Conservation (phyloP, 2,113 vertebrate species). For the Albula glossodonta region DNA sequence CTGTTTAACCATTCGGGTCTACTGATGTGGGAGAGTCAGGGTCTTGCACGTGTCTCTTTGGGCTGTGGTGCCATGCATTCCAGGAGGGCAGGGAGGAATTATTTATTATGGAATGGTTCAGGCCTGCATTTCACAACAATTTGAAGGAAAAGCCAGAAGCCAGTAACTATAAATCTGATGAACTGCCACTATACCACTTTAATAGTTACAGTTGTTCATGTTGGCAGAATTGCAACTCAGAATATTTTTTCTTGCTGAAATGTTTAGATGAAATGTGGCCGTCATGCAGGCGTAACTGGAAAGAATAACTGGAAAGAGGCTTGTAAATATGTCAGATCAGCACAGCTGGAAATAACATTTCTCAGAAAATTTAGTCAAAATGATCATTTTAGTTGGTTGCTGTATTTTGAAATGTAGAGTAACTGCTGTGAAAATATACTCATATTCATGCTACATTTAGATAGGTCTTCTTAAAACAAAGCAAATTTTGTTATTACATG, state of each 20-base stretch:
- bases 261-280: slow-evolving; percentile 5
- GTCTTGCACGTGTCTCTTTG: slow-evolving; percentile 44
- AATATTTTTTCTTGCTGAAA: slow-evolving; percentile 24
- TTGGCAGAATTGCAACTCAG: slow-evolving; percentile 31
- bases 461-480: neutral
- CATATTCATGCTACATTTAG: neutral
- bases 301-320: slow-evolving; percentile 12
- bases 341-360: slow-evolving; percentile 25
- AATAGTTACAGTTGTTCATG: slow-evolving; percentile 38
- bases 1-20: slow-evolving; percentile 29
- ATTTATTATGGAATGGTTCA: slow-evolving; percentile 44
- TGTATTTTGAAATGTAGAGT: neutral
- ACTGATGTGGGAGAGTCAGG: slow-evolving; percentile 34
- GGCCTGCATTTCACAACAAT: slow-evolving; percentile 45
- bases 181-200: slow-evolving; percentile 29
- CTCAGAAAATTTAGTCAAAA: neutral
- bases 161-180: slow-evolving; percentile 45
- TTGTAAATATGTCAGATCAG: slow-evolving; percentile 35
- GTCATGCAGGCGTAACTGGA: slow-evolving; percentile 20
- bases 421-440: neutral
- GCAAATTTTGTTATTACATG: too few species aligned
- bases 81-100: slow-evolving; percentile 50
- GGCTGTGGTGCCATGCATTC: slow-evolving; percentile 56
- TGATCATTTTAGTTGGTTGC: neutral
- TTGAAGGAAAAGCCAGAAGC: slow-evolving; percentile 33